phyloP scores from a whole-genome alignment of 2,888 invertebrate genomes.

The Asteroscopus sphinx region DNA sequence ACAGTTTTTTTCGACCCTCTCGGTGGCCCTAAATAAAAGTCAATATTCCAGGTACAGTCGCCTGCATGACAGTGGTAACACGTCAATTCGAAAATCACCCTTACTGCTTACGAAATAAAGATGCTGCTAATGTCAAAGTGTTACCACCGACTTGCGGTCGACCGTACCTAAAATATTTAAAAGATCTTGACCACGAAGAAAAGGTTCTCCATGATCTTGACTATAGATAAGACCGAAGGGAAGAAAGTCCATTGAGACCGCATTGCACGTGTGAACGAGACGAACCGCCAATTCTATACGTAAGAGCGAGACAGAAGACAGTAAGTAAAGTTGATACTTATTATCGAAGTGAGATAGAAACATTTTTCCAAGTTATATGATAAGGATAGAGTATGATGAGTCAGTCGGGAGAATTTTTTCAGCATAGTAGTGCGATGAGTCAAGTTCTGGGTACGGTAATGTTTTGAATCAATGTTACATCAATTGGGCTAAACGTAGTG shows the following conservation, averaged over 20 bases:
- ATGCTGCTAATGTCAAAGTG: no score
- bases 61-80: no score
- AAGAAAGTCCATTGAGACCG: slow-evolving; percentile 47
- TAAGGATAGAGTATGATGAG: slow-evolving; percentile 49
- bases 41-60: no score
- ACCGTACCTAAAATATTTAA: no score
- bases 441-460: slow-evolving; percentile 25
- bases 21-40: no score
- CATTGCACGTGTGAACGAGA: slow-evolving; percentile 46
- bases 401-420: slow-evolving; percentile 44
- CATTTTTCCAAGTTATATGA: slow-evolving; percentile 26
- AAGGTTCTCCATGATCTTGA: slow-evolving; percentile 5
- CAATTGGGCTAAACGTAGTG: background rate
- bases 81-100: no score
- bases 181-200: no score
- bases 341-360: slow-evolving; percentile 25
- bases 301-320: slow-evolving; percentile 22
- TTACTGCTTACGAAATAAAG: no score
- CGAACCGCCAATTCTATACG: background rate
- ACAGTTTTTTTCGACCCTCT: no score
- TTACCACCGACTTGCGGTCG: no score
- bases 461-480: slow-evolving; percentile 3
- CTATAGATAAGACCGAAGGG: slow-evolving; percentile 45
- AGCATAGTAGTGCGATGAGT: slow-evolving; percentile 44
- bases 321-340: slow-evolving; percentile 3